Base-by-base conservation (phyloP, 2,888 invertebrate genomes). In the Sinodicranocentrus sp. region DNA sequence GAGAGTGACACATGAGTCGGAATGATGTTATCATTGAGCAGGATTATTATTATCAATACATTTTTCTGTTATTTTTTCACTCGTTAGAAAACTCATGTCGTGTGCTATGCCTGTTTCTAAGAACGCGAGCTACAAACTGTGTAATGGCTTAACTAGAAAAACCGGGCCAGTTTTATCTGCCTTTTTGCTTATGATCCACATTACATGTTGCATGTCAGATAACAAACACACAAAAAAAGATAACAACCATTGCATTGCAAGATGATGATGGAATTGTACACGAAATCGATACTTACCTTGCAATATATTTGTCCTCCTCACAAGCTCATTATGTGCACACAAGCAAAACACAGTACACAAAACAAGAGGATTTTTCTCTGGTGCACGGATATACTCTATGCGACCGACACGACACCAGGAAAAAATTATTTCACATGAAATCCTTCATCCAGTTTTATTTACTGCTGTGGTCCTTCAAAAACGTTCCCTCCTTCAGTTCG, bases 1-100 rank as follows among this genome's bases (percentile, higher is more conserved):
- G 26, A 61, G 26, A 28, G n/a, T 68, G 63, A 33, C 21, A 48
- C 65, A 68, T 59, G 21, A 77, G 10, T 44, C 57, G 23, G 43
- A 67, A 67, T 54, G 68, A 77, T 68, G 44, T 77, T 77, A 68
- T 77, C 68, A 68, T 59, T 68, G 68, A 23, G 57, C 25, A 43
- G 28, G 71, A 68, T 68, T 77, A 23, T 68, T 28, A 43, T 39
- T 77, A 68, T 52, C 77, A 77, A 26, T 54, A 65, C 26, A 39
- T 57, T 13, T 33, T 63, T 5, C 33, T 65, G 21, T 23, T 39
- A 17, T 65, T 28, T 33, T 61, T 43, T 57, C 23, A 61, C n/a
- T 61, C 26, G 61, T 61, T 28, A 61, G 21, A 10, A 52, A 48
- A 5, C 21, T 61, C 1, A 26, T 61, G 13, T 61, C 23, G 2